Evolutionary conservation across 37 sponge, comb jelly and placozoan genomes (phyloP), one percentile per base, ranked within the genome.

Genomic region (Spongilla lacustris): DNA sequence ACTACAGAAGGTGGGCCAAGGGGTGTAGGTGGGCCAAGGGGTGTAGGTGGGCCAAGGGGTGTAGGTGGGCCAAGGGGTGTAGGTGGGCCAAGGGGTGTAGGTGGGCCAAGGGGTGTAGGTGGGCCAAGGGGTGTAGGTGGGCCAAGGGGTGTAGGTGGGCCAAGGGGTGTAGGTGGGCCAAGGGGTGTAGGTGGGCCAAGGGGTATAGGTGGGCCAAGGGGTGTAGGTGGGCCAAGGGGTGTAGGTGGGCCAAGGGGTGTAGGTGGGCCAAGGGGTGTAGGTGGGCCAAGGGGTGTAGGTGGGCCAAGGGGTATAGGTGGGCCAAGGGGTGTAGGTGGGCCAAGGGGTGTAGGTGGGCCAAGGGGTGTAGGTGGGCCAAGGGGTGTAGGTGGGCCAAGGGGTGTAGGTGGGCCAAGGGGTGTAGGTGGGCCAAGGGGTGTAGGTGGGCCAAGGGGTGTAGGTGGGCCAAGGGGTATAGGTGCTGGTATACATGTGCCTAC

Each of bases 1-100:
- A 72, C 1, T 91, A 87, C 66, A 84, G 22, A 36, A 89, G 89
- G 89, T 89, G 36, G 29, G 13, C 34, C 37, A 35, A 31, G 36
- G 58, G 26, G 79, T 36, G 79, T 58, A 46, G 14, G 29, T 50
- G 27, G 23, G 80, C 25, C n/a, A 50, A 26, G 30, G 6, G 23
- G 21, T 11, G 8, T 41, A 12, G 27, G 37, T 29, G 13, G 30
- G 19, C 25, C n/a, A 27, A n/a, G 50, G 58, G 4, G 46, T 10
- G 46, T 46, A 8, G 4, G 46, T 46, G 46, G 11, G 19, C 58
- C 21, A 10, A 17, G 58, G 58, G 12, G 11, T 6, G 19, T 17
- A 19, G 12, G 58, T 1, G 1, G 1, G 21, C 14, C 21, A 58
- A 1, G 58, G 21, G 23, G 21, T 11, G 8, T 41, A 12, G 27